These are phyloP conservation scores for Nipponacmea schrenckii DNA, from an alignment of 2,888 invertebrate genomes.

Conservation along the genomic window DNA sequence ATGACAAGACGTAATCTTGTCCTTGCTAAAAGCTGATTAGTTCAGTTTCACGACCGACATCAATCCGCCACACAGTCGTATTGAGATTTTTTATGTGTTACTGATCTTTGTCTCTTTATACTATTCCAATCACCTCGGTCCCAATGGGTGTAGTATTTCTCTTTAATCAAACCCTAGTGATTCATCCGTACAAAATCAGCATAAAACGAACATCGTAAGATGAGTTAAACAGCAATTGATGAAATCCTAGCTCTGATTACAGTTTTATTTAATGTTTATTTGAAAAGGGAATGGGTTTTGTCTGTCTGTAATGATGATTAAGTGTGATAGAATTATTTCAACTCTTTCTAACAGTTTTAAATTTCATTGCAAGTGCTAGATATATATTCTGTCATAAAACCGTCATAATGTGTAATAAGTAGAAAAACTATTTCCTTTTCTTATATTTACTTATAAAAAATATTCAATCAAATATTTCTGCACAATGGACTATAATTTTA, in stretches of 20 bases:
- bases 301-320: slow-evolving; percentile 9
- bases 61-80: slow-evolving; percentile 2
- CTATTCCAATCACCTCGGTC: neutral
- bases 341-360: neutral
- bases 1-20: slow-evolving; percentile 9
- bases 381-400: too few species aligned
- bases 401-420: too few species aligned
- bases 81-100: neutral
- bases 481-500: too few species aligned
- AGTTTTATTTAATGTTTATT: slow-evolving; percentile 7
- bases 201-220: slow-evolving; percentile 6
- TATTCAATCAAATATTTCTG: too few species aligned
- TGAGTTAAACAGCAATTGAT: slow-evolving; percentile 7
- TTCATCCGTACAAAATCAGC: slow-evolving; percentile 5
- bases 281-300: slow-evolving; percentile 5
- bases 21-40: neutral
- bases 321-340: neutral
- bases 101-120: slow-evolving; percentile 6
- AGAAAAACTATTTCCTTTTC: too few species aligned
- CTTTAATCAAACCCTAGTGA: slow-evolving; percentile 6
- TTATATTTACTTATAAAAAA: too few species aligned
- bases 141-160: slow-evolving; percentile 7
- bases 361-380: neutral
- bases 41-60: slow-evolving; percentile 2
- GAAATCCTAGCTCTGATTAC: slow-evolving; percentile 9